Conservation (phyloP, 2,888 invertebrate species). For the Caenorhabditis sinica region DNA sequence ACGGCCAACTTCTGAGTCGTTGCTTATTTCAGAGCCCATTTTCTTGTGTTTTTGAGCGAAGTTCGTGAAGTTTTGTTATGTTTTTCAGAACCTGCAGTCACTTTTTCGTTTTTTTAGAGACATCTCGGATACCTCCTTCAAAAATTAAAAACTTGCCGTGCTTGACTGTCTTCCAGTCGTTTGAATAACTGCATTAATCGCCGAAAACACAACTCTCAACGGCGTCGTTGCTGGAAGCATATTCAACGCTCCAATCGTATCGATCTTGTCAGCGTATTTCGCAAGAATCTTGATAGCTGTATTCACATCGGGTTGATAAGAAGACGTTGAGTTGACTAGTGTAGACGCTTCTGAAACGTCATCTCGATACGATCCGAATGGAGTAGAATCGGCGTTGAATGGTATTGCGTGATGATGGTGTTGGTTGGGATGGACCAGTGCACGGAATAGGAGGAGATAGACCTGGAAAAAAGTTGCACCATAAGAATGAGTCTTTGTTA, state of each 20-base stretch:
- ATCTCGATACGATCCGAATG: constrained; percentile 57
- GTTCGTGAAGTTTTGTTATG: no score
- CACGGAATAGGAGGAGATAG: constrained; percentile 87
- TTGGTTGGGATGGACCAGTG: constrained; percentile 86
- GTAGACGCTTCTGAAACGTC: constrained; percentile 50
- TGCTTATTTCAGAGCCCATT: no score
- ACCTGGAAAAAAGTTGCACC: constrained; percentile 85
- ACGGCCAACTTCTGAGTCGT: no score
- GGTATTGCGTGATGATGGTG: constrained; percentile 84
- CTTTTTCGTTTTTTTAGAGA: neutral
- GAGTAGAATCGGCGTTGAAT: constrained; percentile 84
- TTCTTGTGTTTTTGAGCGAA: no score
- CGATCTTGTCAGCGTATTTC: constrained; percentile 91
- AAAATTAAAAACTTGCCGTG: constrained; percentile 60
- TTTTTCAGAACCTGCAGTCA: no score
- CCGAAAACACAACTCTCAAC: constrained; percentile 87
- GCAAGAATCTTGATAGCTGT: constrained; percentile 91
- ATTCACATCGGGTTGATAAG: constrained; percentile 88
- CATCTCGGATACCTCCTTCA: neutral
- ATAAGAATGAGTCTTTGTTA: neutral
- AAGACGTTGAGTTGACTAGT: constrained; percentile 50
- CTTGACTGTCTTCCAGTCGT: constrained; percentile 87
- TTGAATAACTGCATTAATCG: constrained; percentile 89
- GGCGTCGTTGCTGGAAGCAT: constrained; percentile 91
- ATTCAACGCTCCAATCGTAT: constrained; percentile 88